phyloP scores from a whole-genome alignment of 2,888 invertebrate genomes.

The Acrobasis repandana region DNA sequence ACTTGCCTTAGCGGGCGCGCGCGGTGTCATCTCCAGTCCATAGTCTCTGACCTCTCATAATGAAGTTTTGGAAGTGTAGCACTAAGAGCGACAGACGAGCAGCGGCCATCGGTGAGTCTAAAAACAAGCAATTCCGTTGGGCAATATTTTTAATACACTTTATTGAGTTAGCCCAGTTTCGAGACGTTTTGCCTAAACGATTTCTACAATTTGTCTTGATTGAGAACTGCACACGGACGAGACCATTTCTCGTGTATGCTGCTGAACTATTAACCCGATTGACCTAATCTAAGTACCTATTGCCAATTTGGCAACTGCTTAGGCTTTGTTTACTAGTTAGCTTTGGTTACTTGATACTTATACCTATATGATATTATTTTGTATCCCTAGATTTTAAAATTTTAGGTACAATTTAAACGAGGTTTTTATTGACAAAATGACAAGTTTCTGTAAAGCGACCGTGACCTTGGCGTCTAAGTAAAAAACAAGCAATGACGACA shows the following conservation, averaged over 20 bases:
- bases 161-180: slow-evolving; percentile 49
- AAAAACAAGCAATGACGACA: slow-evolving; percentile 19
- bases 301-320: not conserved
- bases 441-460: not conserved
- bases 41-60: slow-evolving; percentile 44
- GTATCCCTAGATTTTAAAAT: too few species aligned
- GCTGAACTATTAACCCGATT: slow-evolving; percentile 37
- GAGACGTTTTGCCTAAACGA: slow-evolving; percentile 33
- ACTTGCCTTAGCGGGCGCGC: slow-evolving; percentile 67
- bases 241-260: slow-evolving; percentile 37
- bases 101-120: slow-evolving; percentile 56
- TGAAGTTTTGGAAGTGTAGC: slow-evolving; percentile 79
- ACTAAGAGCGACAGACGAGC: slow-evolving; percentile 57
- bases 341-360: too few species aligned
- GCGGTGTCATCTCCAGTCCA: slow-evolving; percentile 52
- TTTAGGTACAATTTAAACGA: not conserved
- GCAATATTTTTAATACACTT: slow-evolving; percentile 25
- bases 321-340: too few species aligned
- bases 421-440: not conserved
- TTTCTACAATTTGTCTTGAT: slow-evolving; percentile 51
- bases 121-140: not conserved
- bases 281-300: slow-evolving; percentile 21
- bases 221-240: slow-evolving; percentile 36
- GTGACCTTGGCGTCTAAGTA: slow-evolving; percentile 16
- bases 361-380: too few species aligned